Evolutionary conservation across 2,888 invertebrate species (phyloP), one percentile per base, ranked within the genome.

Genomic region (Lepetodrilus schrolli): DNA sequence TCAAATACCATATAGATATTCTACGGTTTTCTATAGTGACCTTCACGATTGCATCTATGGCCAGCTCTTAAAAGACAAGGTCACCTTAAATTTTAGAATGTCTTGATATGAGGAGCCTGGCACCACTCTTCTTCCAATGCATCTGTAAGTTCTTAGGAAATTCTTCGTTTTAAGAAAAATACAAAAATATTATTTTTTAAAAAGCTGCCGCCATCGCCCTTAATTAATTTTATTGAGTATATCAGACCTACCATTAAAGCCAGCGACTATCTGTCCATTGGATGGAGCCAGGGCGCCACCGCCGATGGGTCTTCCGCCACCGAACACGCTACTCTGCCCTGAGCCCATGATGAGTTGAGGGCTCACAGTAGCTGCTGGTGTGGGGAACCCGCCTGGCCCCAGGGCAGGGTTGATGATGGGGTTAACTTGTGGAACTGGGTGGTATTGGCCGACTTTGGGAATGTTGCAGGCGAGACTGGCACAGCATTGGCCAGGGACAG

Each of bases 401-500:
- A 50, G 72, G 2, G 48, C 73, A n/a, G 82, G 82, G 68, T 72
- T 74, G 23, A 82, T 80, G 5, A 78, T 78, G 7, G 84, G 82
- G 17, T 78, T 73, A 51, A 85, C 71, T 74, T 84, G 82, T 8
- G 85, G 83, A 23, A 78, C 72, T 50, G 85, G 85, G 68, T 74
- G 80, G 79, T 83, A 83, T n/a, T 66, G 79, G 47, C 84, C 84
- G 10, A 80, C 80, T 50, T 81, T 81, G 36, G 84, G 82, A 4
- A 84, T 79, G 65, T 84, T 79, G 77, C 84, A 86, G 20, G 77
- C 72, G 17, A 85, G 73, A 26, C 77, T 78, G 37, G 78, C 79
- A 70, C 85, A 85, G 68, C 84, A 85, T 71, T 80, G 81, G 26
- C 84, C 85, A 7, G 84, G 83, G 4, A 84, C 80, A 8, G 70